Conservation (phyloP, 2,113 vertebrate genomes). For the Saiga tatarica region DNA sequence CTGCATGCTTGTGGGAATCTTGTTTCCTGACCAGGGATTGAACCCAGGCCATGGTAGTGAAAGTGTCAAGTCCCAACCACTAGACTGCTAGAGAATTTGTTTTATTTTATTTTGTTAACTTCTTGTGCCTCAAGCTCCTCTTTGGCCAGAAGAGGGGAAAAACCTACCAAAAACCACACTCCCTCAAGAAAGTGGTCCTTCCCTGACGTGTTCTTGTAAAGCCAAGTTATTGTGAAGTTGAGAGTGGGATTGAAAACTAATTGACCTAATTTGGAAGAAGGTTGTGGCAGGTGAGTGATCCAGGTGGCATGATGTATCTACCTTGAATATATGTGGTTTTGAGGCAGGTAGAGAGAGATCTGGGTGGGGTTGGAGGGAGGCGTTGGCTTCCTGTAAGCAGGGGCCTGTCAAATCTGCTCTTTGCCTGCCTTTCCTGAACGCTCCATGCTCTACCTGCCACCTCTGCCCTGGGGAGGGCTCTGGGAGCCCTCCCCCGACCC, state of each 20-base stretch:
- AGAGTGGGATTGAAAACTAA: not conserved
- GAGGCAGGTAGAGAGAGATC: not conserved
- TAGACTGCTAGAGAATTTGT: not conserved
- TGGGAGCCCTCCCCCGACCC: not conserved
- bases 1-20: not conserved
- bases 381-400: fast-evolving
- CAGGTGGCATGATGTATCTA: not conserved
- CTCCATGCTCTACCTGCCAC: not conserved
- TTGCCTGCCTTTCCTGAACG: not conserved
- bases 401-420: not conserved
- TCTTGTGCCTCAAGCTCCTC: not conserved
- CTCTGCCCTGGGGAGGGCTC: slow-evolving; percentile 3
- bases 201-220: not conserved
- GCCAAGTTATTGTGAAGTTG: not conserved
- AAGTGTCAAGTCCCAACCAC: not conserved
- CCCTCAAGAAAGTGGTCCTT: not conserved
- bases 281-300: not conserved
- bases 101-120: not conserved
- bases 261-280: slow-evolving; percentile 14
- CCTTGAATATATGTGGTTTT: not conserved
- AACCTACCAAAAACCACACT: not conserved
- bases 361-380: not conserved
- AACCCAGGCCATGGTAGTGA: not conserved
- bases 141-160: not conserved
- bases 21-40: not conserved